Evolutionary conservation across 2,113 vertebrate genomes (phyloP).

Genomic region (Lycaon pictus): DNA sequence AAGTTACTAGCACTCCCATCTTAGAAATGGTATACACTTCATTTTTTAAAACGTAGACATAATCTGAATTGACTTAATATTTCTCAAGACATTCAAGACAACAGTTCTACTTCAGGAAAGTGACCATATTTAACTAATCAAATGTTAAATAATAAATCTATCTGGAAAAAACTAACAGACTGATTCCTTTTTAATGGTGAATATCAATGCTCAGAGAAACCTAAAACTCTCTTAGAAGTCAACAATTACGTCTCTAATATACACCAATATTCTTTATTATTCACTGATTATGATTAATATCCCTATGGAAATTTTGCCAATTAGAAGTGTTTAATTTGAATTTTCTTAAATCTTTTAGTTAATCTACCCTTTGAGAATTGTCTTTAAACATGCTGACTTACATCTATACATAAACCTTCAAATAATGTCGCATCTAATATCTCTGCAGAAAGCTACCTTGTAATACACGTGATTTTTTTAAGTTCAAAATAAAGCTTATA

Average conservation of each 20-base stretch:
- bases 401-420: not conserved
- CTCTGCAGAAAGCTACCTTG: not conserved
- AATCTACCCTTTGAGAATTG: constrained; percentile 2
- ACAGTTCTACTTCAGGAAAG: not conserved
- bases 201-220: not conserved
- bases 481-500: not conserved
- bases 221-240: constrained; percentile 41
- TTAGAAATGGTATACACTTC: not conserved
- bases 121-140: not conserved
- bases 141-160: not conserved
- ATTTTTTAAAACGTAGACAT: not conserved
- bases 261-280: constrained; percentile 22
- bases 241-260: constrained; percentile 7
- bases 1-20: not conserved
- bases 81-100: not conserved
- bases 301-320: constrained; percentile 41
- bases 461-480: not conserved
- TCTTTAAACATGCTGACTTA: not conserved
- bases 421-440: not conserved
- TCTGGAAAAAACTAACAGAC: not conserved
- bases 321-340: constrained; percentile 62
- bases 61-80: not conserved
- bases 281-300: constrained; percentile 56
- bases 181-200: not conserved
- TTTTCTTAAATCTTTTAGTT: constrained; percentile 59